A percentile compares a stretch with the other conserved stretches of the same genome.
Conservation (phyloP, 92 coral and sea anemone genomes). For the Zoanthus solanderi region DNA sequence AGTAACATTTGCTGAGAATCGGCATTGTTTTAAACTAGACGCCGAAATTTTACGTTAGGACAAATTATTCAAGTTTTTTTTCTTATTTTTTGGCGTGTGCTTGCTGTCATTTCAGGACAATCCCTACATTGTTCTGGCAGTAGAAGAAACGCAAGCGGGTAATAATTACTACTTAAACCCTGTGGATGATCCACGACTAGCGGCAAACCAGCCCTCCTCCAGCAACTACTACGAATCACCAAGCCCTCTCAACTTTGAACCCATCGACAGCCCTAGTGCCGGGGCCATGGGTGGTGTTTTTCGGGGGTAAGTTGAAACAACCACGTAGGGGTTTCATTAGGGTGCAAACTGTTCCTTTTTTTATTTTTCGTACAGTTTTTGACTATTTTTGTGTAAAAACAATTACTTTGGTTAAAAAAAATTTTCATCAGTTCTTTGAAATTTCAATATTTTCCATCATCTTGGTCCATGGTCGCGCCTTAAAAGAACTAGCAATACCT, state of each 20-base stretch:
- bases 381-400: too few species aligned
- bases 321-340: too few species aligned
- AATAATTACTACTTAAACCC: conserved; percentile 83
- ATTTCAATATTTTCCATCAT: too few species aligned
- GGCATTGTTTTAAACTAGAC: too few species aligned
- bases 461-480: too few species aligned
- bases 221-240: conserved; percentile 40
- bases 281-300: background rate
- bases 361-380: too few species aligned
- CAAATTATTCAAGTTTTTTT: conserved; percentile 1
- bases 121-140: conserved; percentile 73
- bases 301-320: background rate
- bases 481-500: too few species aligned
- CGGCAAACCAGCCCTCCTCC: conserved; percentile 16
- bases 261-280: background rate
- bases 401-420: too few species aligned
- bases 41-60: background rate
- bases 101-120: conserved; percentile 64
- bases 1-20: too few species aligned
- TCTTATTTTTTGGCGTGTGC: background rate
- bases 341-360: too few species aligned
- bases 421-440: too few species aligned
- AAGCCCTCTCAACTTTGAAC: conserved; percentile 40
- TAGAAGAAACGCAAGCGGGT: conserved; percentile 69
- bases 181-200: conserved; percentile 33